Percentiles rank a stretch among this genome's conserved stretches.
Evolutionary conservation across 2,888 invertebrate species (phyloP).

Genomic region (Oscheius sp.): DNA sequence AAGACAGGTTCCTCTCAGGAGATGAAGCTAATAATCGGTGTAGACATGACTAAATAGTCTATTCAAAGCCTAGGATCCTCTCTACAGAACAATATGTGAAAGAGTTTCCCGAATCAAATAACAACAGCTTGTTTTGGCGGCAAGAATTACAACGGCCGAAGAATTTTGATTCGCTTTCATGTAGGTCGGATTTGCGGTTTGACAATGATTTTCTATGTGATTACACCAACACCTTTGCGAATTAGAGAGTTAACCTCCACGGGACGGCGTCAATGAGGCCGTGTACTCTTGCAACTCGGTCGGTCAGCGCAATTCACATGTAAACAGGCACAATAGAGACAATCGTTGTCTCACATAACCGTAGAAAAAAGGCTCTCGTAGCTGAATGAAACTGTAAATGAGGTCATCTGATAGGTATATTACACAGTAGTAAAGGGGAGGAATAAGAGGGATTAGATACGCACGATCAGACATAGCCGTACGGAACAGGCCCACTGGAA

Average conservation of each 20-base stretch:
- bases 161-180: not conserved
- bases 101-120: too few relatives aligned
- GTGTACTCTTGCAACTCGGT: slow-evolving; percentile 29
- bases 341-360: slow-evolving; percentile 17
- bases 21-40: slow-evolving; percentile 10
- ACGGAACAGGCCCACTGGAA: slow-evolving; percentile 1
- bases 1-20: slow-evolving; percentile 8
- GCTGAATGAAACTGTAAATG: not conserved
- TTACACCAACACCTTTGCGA: slow-evolving; percentile 11
- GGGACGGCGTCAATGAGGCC: slow-evolving; percentile 27
- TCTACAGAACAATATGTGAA: too few relatives aligned
- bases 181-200: not conserved
- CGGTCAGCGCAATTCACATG: slow-evolving; percentile 31
- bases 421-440: not conserved
- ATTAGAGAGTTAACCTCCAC: slow-evolving; percentile 27
- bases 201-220: not conserved
- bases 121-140: too few relatives aligned
- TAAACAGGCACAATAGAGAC: slow-evolving; percentile 25
- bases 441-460: not conserved
- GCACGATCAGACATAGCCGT: not conserved
- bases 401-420: not conserved
- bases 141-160: too few relatives aligned
- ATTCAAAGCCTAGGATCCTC: too few relatives aligned
- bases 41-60: not conserved
- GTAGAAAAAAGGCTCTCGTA: not conserved